Percentiles rank a stretch among this genome's conserved stretches.
Conservation (phyloP, 2,888 invertebrate species). For the Aspidapion aeneum region DNA sequence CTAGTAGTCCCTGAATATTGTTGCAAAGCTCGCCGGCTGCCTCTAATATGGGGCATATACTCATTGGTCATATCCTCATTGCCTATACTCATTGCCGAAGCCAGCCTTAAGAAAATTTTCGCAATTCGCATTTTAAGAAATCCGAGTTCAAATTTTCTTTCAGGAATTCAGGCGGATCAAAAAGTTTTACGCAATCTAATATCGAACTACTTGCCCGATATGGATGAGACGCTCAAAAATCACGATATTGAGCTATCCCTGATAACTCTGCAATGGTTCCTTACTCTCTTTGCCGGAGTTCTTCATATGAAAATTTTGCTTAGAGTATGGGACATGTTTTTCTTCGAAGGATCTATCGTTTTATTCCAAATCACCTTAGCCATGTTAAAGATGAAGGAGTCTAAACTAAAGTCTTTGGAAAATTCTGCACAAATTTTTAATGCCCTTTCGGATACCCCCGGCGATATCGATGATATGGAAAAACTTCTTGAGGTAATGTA, state of each 20-base stretch:
- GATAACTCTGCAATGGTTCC: constrained; percentile 96
- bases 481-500: constrained; percentile 69
- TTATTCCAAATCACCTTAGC: constrained; percentile 93
- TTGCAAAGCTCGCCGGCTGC: too few species aligned
- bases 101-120: too few species aligned
- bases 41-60: too few species aligned
- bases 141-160: constrained; percentile 22
- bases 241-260: constrained; percentile 94
- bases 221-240: constrained; percentile 85
- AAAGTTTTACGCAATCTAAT: constrained; percentile 91
- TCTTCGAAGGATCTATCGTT: constrained; percentile 92
- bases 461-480: constrained; percentile 89
- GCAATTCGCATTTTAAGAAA: too few species aligned
- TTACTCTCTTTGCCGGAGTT: constrained; percentile 94
- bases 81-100: too few species aligned
- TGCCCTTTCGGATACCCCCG: constrained; percentile 93
- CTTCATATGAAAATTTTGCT: constrained; percentile 93
- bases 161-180: constrained; percentile 92
- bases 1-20: too few species aligned
- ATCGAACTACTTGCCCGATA: constrained; percentile 82
- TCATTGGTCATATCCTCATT: too few species aligned
- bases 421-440: constrained; percentile 99
- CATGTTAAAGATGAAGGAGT: constrained; percentile 87
- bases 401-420: constrained; percentile 77
- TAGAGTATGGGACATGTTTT: constrained; percentile 96